Conservation (phyloP, 2,888 invertebrate species). For the Parelbella ahira region DNA sequence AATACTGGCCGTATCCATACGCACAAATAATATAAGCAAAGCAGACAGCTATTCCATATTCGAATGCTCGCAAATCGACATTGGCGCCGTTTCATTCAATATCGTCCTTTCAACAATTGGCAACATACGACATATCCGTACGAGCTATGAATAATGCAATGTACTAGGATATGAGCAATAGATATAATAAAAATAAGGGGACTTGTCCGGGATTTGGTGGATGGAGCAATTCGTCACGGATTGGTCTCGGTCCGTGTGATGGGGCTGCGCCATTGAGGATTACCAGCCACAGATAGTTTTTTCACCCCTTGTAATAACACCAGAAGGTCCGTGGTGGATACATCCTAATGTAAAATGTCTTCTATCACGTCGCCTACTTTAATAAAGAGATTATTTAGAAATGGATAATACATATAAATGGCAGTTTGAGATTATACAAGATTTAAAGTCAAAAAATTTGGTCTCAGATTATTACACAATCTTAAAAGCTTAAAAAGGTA, state of each 20-base stretch:
- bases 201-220: constrained; percentile 40
- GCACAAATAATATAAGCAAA: constrained; percentile 22
- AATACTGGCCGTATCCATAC: background rate
- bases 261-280: constrained; percentile 34
- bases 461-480: too few species aligned
- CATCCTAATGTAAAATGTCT: constrained; percentile 8
- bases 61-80: constrained; percentile 25
- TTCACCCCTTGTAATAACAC: constrained; percentile 20
- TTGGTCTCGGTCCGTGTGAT: constrained; percentile 52
- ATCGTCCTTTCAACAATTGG: constrained; percentile 27
- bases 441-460: too few species aligned
- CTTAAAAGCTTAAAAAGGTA: too few species aligned
- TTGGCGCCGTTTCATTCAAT: constrained; percentile 26
- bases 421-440: too few species aligned
- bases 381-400: too few species aligned
- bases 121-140: constrained; percentile 35
- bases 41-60: constrained; percentile 25
- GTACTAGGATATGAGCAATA: constrained; percentile 36
- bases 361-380: background rate
- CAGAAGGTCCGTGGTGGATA: constrained; percentile 1
- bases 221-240: constrained; percentile 64
- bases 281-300: constrained; percentile 33
- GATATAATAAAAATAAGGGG: constrained; percentile 56
- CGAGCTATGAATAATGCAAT: constrained; percentile 65
- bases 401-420: too few species aligned